Evolutionary conservation across 2,113 vertebrate genomes (phyloP).

Genomic region (Chloebia gouldiae): DNA sequence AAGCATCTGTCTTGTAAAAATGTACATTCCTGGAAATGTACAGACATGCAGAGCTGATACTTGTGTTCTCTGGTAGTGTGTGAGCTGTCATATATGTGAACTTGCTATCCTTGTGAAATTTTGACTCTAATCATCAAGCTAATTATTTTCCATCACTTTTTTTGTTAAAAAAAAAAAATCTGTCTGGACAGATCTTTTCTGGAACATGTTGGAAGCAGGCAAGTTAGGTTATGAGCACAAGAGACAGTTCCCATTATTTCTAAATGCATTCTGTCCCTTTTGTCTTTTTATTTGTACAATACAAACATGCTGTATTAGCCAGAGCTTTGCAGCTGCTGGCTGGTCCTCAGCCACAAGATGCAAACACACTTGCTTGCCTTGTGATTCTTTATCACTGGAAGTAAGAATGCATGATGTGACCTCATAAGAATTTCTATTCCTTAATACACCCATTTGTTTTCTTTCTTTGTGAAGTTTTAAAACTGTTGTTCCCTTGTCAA

Average conservation of each 20-base stretch:
- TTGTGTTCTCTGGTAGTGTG: background rate
- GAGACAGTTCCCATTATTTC: background rate
- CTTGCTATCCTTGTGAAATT: background rate
- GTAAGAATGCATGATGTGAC: conserved; percentile 33
- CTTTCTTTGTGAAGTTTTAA: conserved; percentile 16
- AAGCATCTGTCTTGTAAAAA: background rate
- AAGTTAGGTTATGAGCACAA: background rate
- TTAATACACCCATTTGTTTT: conserved; percentile 35
- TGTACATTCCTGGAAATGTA: background rate
- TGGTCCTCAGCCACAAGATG: background rate
- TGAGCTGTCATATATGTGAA: background rate
- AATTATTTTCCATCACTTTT: background rate
- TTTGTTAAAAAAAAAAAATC: background rate
- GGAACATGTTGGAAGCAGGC: background rate
- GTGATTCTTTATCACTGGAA: conserved; percentile 30
- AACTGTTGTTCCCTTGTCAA: conserved; percentile 19
- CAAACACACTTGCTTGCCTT: background rate
- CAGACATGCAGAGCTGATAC: background rate
- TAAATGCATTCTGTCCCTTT: background rate
- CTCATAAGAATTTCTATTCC: conserved; percentile 33
- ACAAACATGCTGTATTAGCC: background rate
- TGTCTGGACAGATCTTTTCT: background rate
- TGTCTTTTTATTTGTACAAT: background rate
- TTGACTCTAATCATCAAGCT: background rate
- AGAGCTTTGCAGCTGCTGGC: conserved; percentile 25